These are phyloP conservation scores for Crenuchus spilurus DNA, from an alignment of 2,797 vertebrate genomes.

Conservation along the genomic window DNA sequence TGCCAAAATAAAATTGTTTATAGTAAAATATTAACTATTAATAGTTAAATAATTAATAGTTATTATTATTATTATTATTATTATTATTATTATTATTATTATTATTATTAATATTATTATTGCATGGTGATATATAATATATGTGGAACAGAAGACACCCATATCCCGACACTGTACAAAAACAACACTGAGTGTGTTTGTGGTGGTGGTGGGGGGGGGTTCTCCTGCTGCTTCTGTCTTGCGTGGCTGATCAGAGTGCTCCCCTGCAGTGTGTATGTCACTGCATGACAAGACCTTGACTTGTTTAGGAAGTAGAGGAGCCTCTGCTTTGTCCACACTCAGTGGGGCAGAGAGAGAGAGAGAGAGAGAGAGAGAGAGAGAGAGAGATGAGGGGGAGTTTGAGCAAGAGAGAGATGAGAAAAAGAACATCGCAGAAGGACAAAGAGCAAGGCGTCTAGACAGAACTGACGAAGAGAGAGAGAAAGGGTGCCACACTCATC, in stretches of 20 bases:
- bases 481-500: neutral
- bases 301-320: slow-evolving; percentile 72
- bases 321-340: slow-evolving; percentile 70
- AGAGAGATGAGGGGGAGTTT: slow-evolving; percentile 57
- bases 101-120: neutral
- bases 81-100: too few species aligned
- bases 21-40: too few species aligned
- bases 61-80: too few species aligned
- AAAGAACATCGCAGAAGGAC: slow-evolving; percentile 50
- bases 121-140: neutral
- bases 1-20: too few species aligned
- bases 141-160: too few species aligned
- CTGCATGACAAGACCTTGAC: slow-evolving; percentile 50
- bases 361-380: slow-evolving; percentile 61
- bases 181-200: neutral
- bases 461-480: slow-evolving; percentile 6
- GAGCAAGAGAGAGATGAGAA: slow-evolving; percentile 63
- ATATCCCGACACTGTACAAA: too few species aligned
- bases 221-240: slow-evolving; percentile 25
- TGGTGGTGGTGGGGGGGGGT: neutral
- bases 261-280: slow-evolving; percentile 48
- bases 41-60: too few species aligned
- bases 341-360: slow-evolving; percentile 63
- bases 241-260: slow-evolving; percentile 47
- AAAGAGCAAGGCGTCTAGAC: slow-evolving; percentile 53